Percentiles rank a stretch among this genome's conserved stretches.
These are phyloP conservation scores for Cheilosia vernalis DNA, from an alignment of 2,888 invertebrate species.

Conservation along the genomic window DNA sequence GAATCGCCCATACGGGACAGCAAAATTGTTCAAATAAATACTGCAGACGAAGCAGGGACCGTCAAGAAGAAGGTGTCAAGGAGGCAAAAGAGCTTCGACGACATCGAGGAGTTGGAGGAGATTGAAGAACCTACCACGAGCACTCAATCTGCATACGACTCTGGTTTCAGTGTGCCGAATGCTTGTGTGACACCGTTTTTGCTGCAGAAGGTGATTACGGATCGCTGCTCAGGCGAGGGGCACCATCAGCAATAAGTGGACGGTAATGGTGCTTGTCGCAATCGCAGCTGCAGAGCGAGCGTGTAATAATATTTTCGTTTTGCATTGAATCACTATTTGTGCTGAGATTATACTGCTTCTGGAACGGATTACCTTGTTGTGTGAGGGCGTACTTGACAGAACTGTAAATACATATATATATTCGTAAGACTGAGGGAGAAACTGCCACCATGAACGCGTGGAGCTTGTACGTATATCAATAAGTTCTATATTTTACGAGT, in stretches of 20 bases:
- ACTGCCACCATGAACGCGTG: constrained; percentile 23
- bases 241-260: constrained; percentile 41
- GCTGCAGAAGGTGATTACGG: constrained; percentile 35
- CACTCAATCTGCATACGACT: constrained; percentile 56
- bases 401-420: constrained; percentile 6
- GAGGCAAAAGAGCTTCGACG: constrained; percentile 63
- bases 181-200: constrained; percentile 49
- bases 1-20: constrained; percentile 50
- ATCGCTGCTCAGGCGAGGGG: constrained; percentile 30
- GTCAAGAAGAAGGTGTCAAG: constrained; percentile 48
- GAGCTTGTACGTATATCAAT: constrained; percentile 33
- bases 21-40: constrained; percentile 46
- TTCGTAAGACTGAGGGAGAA: constrained; percentile 59
- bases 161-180: constrained; percentile 24
- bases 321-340: constrained; percentile 38
- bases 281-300: constrained; percentile 20
- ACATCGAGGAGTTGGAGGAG: constrained; percentile 68
- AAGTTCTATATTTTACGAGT: constrained; percentile 44
- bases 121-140: constrained; percentile 51
- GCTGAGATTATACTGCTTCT: constrained; percentile 24
- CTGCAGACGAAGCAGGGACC: constrained; percentile 27
- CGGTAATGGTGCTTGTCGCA: constrained; percentile 14
- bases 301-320: constrained; percentile 41
- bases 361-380: constrained; percentile 24
- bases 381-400: constrained; percentile 3